A percentile compares a stretch with the other conserved stretches of the same genome.
phyloP scores from a whole-genome alignment of 37 sponge, comb jelly and placozoan genomes.

The Bolinopsis microptera region DNA sequence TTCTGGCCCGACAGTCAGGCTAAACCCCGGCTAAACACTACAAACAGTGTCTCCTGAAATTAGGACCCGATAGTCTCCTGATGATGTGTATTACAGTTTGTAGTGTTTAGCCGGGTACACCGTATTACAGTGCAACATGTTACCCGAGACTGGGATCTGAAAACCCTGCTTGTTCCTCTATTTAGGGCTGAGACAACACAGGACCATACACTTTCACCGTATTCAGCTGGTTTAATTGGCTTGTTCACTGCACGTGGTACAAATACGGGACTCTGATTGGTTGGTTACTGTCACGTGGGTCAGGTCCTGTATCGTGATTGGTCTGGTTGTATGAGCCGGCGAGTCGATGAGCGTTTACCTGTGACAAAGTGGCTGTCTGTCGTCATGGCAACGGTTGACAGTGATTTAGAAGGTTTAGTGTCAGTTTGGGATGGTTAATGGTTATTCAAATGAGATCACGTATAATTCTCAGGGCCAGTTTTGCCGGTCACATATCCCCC shows the following conservation, averaged over 20 bases:
- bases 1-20: not conserved
- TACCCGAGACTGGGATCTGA: not conserved
- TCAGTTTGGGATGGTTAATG: not conserved
- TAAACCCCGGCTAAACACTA: not conserved
- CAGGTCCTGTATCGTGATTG: not conserved
- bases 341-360: not conserved
- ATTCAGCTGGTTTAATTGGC: not conserved
- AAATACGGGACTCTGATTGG: not conserved
- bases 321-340: not conserved
- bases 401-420: not conserved
- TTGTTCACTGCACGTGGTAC: not conserved
- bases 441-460: not conserved
- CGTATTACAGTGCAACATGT: too few species aligned
- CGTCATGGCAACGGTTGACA: not conserved
- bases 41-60: not conserved
- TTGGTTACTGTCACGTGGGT: not conserved
- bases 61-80: not conserved
- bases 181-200: not conserved
- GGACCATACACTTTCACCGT: not conserved
- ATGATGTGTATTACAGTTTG: not conserved
- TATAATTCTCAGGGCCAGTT: not conserved
- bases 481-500: not conserved
- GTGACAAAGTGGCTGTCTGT: slow-evolving; percentile 25
- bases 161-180: not conserved
- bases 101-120: not conserved